A percentile compares a stretch with the other conserved stretches of the same genome.
phyloP scores from a whole-genome alignment of 2,113 vertebrate species.

The Genyomyrus donnyi region DNA sequence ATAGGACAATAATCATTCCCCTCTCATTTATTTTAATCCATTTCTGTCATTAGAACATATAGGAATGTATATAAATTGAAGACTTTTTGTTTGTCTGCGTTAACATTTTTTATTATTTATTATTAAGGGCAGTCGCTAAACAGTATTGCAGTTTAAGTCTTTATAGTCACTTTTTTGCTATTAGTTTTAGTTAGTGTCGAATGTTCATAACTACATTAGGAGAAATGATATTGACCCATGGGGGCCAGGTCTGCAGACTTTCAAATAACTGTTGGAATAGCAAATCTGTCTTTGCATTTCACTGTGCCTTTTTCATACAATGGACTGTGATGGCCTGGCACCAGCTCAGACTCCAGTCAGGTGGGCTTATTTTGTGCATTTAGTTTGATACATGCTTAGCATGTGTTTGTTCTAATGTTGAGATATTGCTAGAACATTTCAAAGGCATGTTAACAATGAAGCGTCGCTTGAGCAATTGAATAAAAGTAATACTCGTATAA shows the following conservation, averaged over 20 bases:
- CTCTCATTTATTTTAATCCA: not conserved
- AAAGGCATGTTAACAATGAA: not conserved
- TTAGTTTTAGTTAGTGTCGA: not conserved
- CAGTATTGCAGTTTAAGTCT: not conserved
- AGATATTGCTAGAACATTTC: not conserved
- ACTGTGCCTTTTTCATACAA: slow-evolving; percentile 5
- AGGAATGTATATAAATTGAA: not conserved
- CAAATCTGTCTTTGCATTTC: not conserved
- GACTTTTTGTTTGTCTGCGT: not conserved
- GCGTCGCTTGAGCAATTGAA: not conserved
- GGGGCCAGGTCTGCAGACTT: not conserved
- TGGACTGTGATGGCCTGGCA: not conserved
- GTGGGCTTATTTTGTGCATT: not conserved
- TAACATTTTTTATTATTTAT: not conserved
- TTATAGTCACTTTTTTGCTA: not conserved
- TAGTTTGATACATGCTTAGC: not conserved
- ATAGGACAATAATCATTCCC: not conserved
- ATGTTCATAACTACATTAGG: not conserved
- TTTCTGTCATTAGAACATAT: not conserved
- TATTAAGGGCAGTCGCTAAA: not conserved
- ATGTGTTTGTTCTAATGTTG: not conserved
- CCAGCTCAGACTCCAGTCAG: slow-evolving; percentile 4
- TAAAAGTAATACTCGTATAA: not conserved
- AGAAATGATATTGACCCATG: not conserved
- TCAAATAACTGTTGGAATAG: not conserved